Conservation (phyloP, 2,113 vertebrate species). For the Macrotis lagotis region DNA sequence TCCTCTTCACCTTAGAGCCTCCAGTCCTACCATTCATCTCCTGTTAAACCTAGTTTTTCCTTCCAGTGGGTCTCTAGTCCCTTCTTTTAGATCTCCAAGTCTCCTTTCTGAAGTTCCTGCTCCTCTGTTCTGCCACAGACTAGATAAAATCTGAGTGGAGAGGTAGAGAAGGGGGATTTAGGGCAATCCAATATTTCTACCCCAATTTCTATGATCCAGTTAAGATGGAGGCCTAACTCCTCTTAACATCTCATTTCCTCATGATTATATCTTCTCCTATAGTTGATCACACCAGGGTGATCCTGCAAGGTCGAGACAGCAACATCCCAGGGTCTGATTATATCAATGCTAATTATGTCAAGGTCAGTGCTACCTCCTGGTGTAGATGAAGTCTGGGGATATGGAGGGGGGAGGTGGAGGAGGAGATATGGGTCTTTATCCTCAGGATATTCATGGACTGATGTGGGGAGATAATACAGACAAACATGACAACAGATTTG, state of each 20-base stretch:
- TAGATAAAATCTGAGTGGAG: neutral
- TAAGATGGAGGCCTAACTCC: neutral
- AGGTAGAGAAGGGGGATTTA: neutral
- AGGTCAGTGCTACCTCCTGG: slow-evolving; percentile 78
- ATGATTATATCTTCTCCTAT: neutral
- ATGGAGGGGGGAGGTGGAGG: neutral
- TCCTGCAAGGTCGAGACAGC: slow-evolving; percentile 86
- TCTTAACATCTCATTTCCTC: neutral
- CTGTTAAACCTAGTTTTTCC: neutral
- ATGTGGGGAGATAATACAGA: neutral
- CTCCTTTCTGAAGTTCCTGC: neutral
- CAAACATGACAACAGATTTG: neutral
- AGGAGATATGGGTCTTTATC: neutral
- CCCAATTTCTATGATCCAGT: neutral
- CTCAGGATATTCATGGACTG: neutral
- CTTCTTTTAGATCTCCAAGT: neutral
- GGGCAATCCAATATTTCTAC: neutral
- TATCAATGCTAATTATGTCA: slow-evolving; percentile 95
- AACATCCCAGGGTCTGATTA: slow-evolving; percentile 92
- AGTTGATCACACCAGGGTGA: slow-evolving; percentile 95
- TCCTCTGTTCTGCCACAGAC: neutral
- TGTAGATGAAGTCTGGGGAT: neutral
- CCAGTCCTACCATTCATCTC: neutral
- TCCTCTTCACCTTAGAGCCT: neutral
- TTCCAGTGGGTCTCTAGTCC: neutral